Base-by-base conservation (phyloP, 1,140 invertebrate species). In the Dermatophagoides farinae region DNA sequence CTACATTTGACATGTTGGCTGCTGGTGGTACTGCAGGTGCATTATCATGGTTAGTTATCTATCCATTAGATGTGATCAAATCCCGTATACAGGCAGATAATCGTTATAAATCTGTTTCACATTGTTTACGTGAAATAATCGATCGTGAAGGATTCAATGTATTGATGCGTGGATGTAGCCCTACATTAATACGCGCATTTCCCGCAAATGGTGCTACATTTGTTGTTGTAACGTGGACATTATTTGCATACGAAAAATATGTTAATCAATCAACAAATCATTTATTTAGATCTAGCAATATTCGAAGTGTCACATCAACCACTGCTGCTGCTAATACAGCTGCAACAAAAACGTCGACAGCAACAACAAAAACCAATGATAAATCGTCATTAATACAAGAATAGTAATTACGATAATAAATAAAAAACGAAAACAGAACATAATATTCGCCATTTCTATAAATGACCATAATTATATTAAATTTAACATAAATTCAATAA, bases 141-240 rank as follows among this genome's bases (percentile, higher is more conserved):
- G 14, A 77, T 82, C 66, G 86, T 0, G 86, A 89, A 67, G 86
- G 87, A 0, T 74, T 77, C 60, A 62, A 66, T 0, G 82, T 80
- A 61, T 74, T 90, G 60, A 75, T 77, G 22, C 72, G 81, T 12
- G 87, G 87, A 0, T 67, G 90, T 0, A 78, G 75, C 12, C 84
- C 86, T 0, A 84, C 86, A 0, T 70, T 86, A 16, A 69, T 90
- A 39, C 76, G 89, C 41, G 86, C 89, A 0, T 92, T 93, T 72
- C 86, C 89, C 0, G 84, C 83, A n/a, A 95, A 93, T 68, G 89
- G 87, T 0, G 85, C 84, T 1, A 89, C 85, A 39, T 92, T 93
- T 69, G 77, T 82, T 4, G 84, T 86, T 5, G 86, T 92, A 16
- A 81, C 81, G 6, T 87, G 84, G 81, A 79, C 63, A 22, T 40